These are phyloP conservation scores for Cenopis cana DNA, from an alignment of 2,888 invertebrate species.

Conservation along the genomic window DNA sequence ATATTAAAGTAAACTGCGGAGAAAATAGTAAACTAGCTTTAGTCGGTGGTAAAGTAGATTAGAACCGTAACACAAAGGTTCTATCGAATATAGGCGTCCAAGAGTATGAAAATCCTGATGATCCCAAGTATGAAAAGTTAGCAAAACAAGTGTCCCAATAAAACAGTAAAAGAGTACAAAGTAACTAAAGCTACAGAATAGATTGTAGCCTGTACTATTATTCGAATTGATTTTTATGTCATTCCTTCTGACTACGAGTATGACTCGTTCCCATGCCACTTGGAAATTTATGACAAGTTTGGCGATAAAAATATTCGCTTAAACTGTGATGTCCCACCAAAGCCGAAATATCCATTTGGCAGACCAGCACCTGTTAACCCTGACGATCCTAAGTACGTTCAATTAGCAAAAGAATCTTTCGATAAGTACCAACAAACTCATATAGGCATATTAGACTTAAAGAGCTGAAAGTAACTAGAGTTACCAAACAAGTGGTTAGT, in stretches of 20 bases:
- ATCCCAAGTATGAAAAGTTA: conserved; percentile 29
- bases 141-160: conserved; percentile 52
- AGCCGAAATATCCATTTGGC: conserved; percentile 38
- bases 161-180: conserved; percentile 53
- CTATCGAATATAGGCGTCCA: conserved; percentile 47
- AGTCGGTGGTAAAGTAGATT: not conserved
- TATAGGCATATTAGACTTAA: conserved; percentile 47
- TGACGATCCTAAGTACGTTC: conserved; percentile 50
- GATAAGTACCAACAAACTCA: conserved; percentile 48
- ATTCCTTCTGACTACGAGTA: conserved; percentile 63
- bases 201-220: conserved; percentile 73
- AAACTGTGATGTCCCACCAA: conserved; percentile 48
- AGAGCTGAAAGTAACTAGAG: conserved; percentile 60
- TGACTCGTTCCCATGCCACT: conserved; percentile 55
- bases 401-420: conserved; percentile 53
- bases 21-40: not conserved
- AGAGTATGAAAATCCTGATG: not conserved
- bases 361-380: conserved; percentile 47
- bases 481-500: conserved; percentile 73
- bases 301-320: conserved; percentile 51
- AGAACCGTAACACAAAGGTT: not conserved
- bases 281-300: conserved; percentile 50
- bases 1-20: not conserved
- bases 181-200: conserved; percentile 66
- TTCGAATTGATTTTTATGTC: conserved; percentile 55